Evolutionary conservation across 1,140 invertebrate genomes (phyloP).

Genomic region (Myzus persicae): DNA sequence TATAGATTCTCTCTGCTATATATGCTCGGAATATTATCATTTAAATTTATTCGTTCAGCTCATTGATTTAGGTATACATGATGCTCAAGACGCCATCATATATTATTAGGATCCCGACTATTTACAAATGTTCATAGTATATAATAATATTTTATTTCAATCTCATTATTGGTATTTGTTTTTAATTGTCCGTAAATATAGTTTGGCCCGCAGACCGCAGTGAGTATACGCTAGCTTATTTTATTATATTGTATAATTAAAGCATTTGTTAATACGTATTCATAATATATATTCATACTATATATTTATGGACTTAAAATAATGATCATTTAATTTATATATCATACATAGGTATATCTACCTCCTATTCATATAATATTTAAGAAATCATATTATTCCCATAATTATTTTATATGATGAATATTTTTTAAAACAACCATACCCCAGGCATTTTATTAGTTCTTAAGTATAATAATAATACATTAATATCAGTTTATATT

Average conservation of each 20-base stretch:
- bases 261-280: neutral
- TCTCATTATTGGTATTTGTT: neutral
- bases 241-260: neutral
- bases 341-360: neutral
- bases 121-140: neutral
- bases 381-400: neutral
- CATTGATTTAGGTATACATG: slow-evolving; percentile 34
- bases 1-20: neutral
- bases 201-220: neutral
- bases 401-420: slow-evolving; percentile 9
- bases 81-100: neutral
- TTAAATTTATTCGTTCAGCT: slow-evolving; percentile 30
- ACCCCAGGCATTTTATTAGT: neutral
- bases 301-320: neutral
- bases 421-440: neutral
- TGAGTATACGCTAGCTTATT: neutral
- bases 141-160: neutral
- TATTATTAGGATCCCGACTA: slow-evolving; percentile 6
- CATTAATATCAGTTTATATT: slow-evolving; percentile 1
- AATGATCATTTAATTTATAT: neutral
- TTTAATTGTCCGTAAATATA: neutral
- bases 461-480: neutral
- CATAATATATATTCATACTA: too few species aligned
- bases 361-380: neutral
- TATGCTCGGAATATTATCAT: slow-evolving; percentile 30